Conservation (phyloP, 1,140 invertebrate species). For the Lasaia peninsularis region DNA sequence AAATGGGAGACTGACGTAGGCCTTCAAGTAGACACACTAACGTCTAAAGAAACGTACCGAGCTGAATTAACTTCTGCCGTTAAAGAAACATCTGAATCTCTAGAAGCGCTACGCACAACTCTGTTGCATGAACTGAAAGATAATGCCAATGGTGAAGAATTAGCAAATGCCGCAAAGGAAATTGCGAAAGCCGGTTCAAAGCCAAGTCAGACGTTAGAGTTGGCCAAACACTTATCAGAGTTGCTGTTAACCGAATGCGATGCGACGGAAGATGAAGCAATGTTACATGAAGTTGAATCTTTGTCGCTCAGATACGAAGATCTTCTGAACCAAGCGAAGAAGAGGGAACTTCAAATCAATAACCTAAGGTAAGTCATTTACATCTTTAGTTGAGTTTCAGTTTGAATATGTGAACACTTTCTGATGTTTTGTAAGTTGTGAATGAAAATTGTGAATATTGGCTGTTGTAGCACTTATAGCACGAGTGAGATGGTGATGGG, state of each 20-base stretch:
- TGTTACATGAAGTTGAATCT: constrained; percentile 81
- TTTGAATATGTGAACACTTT: not conserved
- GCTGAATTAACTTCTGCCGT: constrained; percentile 85
- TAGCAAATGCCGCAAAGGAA: constrained; percentile 63
- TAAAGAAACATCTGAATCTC: constrained; percentile 53
- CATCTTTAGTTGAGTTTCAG: not conserved
- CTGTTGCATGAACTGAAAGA: constrained; percentile 51
- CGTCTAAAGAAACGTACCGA: constrained; percentile 87
- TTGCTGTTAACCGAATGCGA: constrained; percentile 86
- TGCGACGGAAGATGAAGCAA: constrained; percentile 81
- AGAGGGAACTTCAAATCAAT: constrained; percentile 84
- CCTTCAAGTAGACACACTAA: constrained; percentile 89
- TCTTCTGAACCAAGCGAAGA: constrained; percentile 83
- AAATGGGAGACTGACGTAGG: constrained; percentile 86
- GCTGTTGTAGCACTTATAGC: constrained; percentile 11
- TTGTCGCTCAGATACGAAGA: constrained; percentile 83
- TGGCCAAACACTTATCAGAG: constrained; percentile 87
- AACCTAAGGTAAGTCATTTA: constrained; percentile 81
- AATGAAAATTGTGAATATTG: constrained; percentile 12
- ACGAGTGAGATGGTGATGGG: constrained; percentile 51
- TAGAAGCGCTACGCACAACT: constrained; percentile 50
- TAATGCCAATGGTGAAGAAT: constrained; percentile 50
- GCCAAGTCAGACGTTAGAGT: constrained; percentile 77
- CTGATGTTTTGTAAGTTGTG: not conserved
- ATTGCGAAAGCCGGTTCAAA: constrained; percentile 66